These are phyloP conservation scores for Radopholus similis DNA, from an alignment of 1,140 invertebrate genomes.

Conservation along the genomic window DNA sequence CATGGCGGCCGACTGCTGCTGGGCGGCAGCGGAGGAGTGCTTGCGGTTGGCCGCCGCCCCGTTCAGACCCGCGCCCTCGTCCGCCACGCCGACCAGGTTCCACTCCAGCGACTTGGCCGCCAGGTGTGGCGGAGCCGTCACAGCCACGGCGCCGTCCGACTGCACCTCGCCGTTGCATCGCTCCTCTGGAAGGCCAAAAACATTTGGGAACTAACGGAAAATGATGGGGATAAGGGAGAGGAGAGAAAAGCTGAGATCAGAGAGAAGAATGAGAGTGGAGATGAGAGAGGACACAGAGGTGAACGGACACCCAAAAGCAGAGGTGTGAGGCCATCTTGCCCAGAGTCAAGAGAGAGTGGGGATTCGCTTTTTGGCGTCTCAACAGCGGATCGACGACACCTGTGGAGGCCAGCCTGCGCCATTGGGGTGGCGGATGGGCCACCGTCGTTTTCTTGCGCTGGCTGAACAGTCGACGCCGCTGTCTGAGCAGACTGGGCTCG, in stretches of 20 bases:
- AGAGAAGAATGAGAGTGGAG: not conserved
- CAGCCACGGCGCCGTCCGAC: slow-evolving; percentile 26
- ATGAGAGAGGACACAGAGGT: too few relatives aligned
- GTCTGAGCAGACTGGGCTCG: not conserved
- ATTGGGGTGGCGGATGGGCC: not conserved
- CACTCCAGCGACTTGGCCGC: slow-evolving; percentile 8
- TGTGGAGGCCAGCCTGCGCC: not conserved
- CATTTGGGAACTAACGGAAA: slow-evolving; percentile 5
- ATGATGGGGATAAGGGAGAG: not conserved
- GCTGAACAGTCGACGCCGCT: not conserved
- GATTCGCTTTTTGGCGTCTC: too few relatives aligned
- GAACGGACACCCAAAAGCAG: too few relatives aligned
- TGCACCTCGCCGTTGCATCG: slow-evolving; percentile 51
- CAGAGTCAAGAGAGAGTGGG: too few relatives aligned
- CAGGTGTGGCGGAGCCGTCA: not conserved
- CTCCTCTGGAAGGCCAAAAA: slow-evolving; percentile 40
- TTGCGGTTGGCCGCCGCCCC: slow-evolving; percentile 21
- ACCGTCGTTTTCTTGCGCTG: not conserved
- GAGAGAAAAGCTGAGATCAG: not conserved
- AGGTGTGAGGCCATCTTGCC: too few relatives aligned
- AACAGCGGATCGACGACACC: too few relatives aligned
- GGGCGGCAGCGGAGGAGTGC: slow-evolving; percentile 6
- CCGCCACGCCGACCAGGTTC: slow-evolving; percentile 5
- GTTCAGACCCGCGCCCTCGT: not conserved
- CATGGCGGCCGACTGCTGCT: slow-evolving; percentile 11